These are phyloP conservation scores for Rhamphomyia laevipes DNA, from an alignment of 2,888 invertebrate genomes.

Conservation along the genomic window DNA sequence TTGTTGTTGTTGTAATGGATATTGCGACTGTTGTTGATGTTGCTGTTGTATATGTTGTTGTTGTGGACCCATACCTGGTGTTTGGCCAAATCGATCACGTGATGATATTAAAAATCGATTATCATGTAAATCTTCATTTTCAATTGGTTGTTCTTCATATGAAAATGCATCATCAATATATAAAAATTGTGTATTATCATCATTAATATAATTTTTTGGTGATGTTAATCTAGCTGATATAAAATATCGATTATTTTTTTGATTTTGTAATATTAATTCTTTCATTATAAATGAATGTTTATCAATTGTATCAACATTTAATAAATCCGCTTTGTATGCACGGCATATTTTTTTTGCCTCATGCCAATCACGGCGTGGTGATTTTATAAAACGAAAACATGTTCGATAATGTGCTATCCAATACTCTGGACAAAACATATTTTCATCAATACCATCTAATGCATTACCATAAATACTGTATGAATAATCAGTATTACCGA, in stretches of 20 bases:
- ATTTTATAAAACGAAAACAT: constrained; percentile 84
- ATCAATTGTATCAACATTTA: constrained; percentile 66
- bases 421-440: constrained; percentile 60
- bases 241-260: constrained; percentile 79
- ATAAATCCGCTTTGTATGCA: constrained; percentile 68
- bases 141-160: constrained; percentile 44
- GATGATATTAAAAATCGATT: constrained; percentile 28
- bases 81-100: constrained; percentile 11
- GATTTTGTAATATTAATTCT: constrained; percentile 70
- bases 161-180: constrained; percentile 75
- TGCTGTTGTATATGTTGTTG: not conserved
- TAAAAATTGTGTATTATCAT: constrained; percentile 67
- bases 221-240: constrained; percentile 65
- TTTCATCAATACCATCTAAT: constrained; percentile 24
- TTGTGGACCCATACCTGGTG: not conserved
- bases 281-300: constrained; percentile 81
- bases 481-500: not conserved
- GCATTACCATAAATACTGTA: constrained; percentile 1
- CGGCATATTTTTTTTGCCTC: constrained; percentile 77
- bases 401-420: constrained; percentile 74
- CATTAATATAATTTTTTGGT: constrained; percentile 70
- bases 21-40: constrained; percentile 20
- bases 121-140: constrained; percentile 35
- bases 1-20: constrained; percentile 27
- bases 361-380: constrained; percentile 64